Percentiles rank a stretch among this genome's conserved stretches.
These are phyloP conservation scores for Mesembrinibis cayennensis DNA, from an alignment of 2,113 vertebrate species.

Conservation along the genomic window DNA sequence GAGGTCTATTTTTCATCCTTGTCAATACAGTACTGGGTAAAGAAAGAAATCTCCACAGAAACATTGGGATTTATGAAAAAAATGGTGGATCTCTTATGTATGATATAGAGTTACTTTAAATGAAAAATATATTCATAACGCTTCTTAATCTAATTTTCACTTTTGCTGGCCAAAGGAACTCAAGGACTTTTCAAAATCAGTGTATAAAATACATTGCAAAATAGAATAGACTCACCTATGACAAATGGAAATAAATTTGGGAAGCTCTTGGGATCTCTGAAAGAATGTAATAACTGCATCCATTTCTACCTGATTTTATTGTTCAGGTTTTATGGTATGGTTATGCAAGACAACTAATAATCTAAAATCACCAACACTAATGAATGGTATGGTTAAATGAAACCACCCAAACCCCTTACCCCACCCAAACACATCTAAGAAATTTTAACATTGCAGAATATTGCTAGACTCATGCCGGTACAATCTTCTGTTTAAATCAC, in stretches of 20 bases:
- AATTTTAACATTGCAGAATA: neutral
- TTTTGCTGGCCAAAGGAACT: neutral
- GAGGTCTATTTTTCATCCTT: neutral
- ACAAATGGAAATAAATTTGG: neutral
- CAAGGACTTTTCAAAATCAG: neutral
- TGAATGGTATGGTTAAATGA: neutral
- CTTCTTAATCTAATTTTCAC: neutral
- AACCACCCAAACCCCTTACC: neutral
- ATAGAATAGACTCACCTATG: neutral
- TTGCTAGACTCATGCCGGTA: neutral
- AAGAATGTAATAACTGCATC: neutral
- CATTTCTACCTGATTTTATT: neutral
- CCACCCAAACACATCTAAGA: neutral
- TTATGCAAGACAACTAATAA: neutral
- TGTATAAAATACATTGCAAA: neutral
- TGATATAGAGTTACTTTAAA: neutral
- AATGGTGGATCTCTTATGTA: neutral
- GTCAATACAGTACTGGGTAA: neutral
- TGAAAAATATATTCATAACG: neutral
- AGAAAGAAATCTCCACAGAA: neutral
- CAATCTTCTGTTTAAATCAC: neutral
- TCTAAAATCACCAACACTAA: neutral
- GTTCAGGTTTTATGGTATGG: neutral
- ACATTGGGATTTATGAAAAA: neutral
- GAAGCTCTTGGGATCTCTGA: neutral